phyloP scores from a whole-genome alignment of 2,888 invertebrate species.

The Sicus ferrugineus region DNA sequence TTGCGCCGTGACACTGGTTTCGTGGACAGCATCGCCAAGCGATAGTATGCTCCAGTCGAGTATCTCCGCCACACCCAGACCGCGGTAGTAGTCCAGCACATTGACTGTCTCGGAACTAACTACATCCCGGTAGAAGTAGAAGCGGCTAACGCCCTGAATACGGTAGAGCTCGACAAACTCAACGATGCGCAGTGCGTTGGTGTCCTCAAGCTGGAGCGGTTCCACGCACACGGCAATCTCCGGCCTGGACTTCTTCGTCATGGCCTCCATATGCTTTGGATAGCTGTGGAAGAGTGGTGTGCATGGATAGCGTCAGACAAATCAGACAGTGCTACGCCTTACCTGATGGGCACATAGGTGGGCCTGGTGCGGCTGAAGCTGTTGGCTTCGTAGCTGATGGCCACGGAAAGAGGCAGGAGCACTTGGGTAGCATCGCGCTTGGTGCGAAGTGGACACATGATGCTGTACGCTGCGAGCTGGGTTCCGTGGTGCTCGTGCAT shows the following conservation, averaged over 20 bases:
- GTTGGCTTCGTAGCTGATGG: slow-evolving; percentile 55
- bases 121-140: slow-evolving; percentile 65
- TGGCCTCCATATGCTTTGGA: slow-evolving; percentile 51
- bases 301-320: background rate
- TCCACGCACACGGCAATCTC: slow-evolving; percentile 63
- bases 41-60: slow-evolving; percentile 63
- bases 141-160: slow-evolving; percentile 64
- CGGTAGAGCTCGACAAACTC: slow-evolving; percentile 67
- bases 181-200: slow-evolving; percentile 63
- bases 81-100: slow-evolving; percentile 60
- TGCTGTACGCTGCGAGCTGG: slow-evolving; percentile 63
- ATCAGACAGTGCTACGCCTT: slow-evolving; percentile 20
- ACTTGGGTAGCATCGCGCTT: slow-evolving; percentile 32
- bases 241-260: slow-evolving; percentile 51
- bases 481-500: slow-evolving; percentile 66
- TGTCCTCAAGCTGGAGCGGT: slow-evolving; percentile 64
- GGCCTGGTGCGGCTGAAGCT: slow-evolving; percentile 56
- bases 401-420: slow-evolving; percentile 57
- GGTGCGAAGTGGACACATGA: slow-evolving; percentile 59
- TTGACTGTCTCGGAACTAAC: slow-evolving; percentile 57
- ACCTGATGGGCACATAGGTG: slow-evolving; percentile 60
- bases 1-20: slow-evolving; percentile 85
- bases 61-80: slow-evolving; percentile 55
- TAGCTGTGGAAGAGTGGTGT: slow-evolving; percentile 44
- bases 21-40: slow-evolving; percentile 59